phyloP scores from a whole-genome alignment of 2,888 invertebrate species.

The Notodonta dromedarius region DNA sequence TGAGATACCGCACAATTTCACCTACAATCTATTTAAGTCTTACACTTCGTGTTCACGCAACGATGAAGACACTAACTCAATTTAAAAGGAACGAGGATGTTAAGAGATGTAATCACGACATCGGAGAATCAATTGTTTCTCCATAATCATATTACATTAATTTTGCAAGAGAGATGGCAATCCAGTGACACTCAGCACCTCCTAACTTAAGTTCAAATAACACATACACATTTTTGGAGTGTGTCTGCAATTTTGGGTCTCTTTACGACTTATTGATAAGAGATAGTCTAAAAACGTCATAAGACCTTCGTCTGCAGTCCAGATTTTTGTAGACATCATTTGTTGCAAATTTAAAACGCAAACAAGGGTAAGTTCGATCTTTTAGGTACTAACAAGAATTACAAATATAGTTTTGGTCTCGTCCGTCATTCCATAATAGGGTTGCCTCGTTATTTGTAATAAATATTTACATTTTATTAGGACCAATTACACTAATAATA shows the following conservation, averaged over 20 bases:
- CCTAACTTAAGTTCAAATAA: background rate
- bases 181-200: background rate
- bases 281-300: background rate
- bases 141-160: background rate
- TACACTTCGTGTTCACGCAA: conserved; percentile 35
- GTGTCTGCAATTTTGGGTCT: too few relatives aligned
- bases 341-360: too few relatives aligned
- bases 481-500: too few relatives aligned
- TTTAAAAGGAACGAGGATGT: conserved; percentile 1
- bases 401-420: too few relatives aligned
- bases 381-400: background rate
- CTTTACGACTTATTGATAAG: too few relatives aligned
- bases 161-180: background rate
- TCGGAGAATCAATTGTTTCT: background rate
- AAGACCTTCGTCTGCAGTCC: background rate
- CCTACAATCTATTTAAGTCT: conserved; percentile 27
- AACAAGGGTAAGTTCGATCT: background rate
- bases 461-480: too few relatives aligned
- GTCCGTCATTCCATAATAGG: too few relatives aligned
- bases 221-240: too few relatives aligned
- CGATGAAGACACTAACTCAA: conserved; percentile 13
- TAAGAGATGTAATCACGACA: background rate
- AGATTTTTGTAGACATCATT: too few relatives aligned
- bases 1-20: conserved; percentile 34
- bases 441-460: too few relatives aligned